Conservation (phyloP, 2,113 vertebrate genomes). For the Rhagologus leucostigma region DNA sequence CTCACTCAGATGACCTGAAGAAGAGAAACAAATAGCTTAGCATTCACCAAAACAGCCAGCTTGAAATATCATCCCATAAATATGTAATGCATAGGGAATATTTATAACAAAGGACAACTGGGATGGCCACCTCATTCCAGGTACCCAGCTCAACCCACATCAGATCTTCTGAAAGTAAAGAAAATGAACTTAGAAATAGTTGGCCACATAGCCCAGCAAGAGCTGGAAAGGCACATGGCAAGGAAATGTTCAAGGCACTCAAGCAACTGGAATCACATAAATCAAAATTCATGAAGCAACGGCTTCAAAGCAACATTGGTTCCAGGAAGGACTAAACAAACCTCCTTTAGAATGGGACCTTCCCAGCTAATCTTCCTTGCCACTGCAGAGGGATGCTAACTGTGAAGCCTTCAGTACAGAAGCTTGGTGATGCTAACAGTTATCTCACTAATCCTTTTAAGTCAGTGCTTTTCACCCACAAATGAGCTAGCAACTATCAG, state of each 20-base stretch:
- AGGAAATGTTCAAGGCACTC: neutral
- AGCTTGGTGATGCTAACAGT: neutral
- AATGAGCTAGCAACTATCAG: neutral
- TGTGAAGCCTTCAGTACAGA: neutral
- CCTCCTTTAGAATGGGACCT: neutral
- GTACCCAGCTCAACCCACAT: neutral
- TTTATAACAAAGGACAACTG: neutral
- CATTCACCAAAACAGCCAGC: neutral
- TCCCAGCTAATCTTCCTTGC: neutral
- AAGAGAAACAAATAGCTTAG: constrained; percentile 7
- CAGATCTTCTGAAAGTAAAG: neutral
- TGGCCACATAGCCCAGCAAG: neutral
- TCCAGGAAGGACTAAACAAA: neutral
- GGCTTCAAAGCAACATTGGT: neutral
- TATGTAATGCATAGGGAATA: neutral
- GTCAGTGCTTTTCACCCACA: neutral
- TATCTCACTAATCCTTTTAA: neutral
- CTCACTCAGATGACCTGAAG: constrained; percentile 41
- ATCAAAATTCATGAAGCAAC: neutral
- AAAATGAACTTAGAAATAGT: neutral
- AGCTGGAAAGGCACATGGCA: neutral
- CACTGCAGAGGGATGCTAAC: neutral
- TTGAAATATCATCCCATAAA: neutral
- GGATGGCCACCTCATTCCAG: neutral
- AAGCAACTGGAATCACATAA: neutral